Evolutionary conservation across 2,888 invertebrate species (phyloP).

Genomic region (Pogonocherus hispidulus): DNA sequence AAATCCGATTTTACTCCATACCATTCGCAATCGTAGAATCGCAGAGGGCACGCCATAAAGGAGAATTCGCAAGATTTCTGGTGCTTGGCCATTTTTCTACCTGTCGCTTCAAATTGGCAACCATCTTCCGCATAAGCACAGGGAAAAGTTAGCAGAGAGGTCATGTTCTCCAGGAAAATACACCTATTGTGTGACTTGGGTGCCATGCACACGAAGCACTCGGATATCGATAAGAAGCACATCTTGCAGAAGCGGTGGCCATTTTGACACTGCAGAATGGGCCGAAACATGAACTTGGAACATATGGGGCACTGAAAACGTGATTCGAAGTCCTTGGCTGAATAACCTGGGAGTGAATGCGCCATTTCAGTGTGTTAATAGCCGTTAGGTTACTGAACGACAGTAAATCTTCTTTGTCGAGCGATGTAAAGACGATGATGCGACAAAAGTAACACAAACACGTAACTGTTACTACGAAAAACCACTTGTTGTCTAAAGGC

Average conservation of each 20-base stretch:
- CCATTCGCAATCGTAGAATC: conserved; percentile 43
- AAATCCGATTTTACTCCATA: background rate
- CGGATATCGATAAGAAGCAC: background rate
- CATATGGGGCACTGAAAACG: conserved; percentile 29
- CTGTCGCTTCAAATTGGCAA: conserved; percentile 19
- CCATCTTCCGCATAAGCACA: conserved; percentile 27
- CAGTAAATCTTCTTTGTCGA: too few species aligned
- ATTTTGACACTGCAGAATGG: conserved; percentile 31
- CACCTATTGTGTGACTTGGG: conserved; percentile 17
- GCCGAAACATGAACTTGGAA: conserved; percentile 23
- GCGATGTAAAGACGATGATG: too few species aligned
- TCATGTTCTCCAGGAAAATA: conserved; percentile 12
- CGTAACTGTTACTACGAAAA: too few species aligned
- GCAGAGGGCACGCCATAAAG: conserved; percentile 33
- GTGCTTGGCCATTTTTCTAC: conserved; percentile 25
- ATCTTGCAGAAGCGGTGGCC: too few species aligned
- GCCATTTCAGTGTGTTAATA: too few species aligned
- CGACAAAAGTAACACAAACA: too few species aligned
- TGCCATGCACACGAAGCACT: conserved; percentile 19
- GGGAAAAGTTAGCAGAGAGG: background rate
- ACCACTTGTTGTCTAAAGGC: too few species aligned
- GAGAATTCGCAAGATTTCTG: conserved; percentile 32
- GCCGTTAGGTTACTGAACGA: too few species aligned
- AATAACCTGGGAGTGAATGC: too few species aligned
- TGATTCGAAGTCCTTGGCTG: too few species aligned